Conservation (phyloP, 2,888 invertebrate genomes). For the Yponomeuta plumbellus region DNA sequence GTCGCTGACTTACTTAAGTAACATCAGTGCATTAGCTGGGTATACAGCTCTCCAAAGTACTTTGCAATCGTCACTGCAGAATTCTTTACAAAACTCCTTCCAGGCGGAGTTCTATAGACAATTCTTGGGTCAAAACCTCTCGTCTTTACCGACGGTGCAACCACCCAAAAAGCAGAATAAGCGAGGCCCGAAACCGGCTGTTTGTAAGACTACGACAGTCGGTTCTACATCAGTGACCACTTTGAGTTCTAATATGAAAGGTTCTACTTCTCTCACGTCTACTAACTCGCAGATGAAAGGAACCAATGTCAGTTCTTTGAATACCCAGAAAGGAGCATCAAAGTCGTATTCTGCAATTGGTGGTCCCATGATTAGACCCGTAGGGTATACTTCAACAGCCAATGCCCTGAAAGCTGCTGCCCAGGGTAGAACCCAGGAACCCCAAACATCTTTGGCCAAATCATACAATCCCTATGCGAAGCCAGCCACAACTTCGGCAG, state of each 20-base stretch:
- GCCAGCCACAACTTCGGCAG: slow-evolving; percentile 14
- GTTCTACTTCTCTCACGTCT: not conserved
- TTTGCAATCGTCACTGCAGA: slow-evolving; percentile 50
- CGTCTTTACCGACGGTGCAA: slow-evolving; percentile 41
- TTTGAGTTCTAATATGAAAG: slow-evolving; percentile 7
- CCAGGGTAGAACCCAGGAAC: no score
- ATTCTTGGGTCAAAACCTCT: slow-evolving; percentile 50
- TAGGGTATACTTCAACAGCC: not conserved
- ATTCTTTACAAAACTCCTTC: slow-evolving; percentile 48
- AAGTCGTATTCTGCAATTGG: not conserved
- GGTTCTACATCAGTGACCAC: slow-evolving; percentile 23
- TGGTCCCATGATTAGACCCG: not conserved
- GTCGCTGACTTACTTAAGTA: slow-evolving; percentile 53
- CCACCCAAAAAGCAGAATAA: slow-evolving; percentile 60
- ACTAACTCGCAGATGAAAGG: not conserved
- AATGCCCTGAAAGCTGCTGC: not conserved
- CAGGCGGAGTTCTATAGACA: slow-evolving; percentile 67
- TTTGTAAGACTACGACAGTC: slow-evolving; percentile 18
- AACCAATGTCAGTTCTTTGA: not conserved
- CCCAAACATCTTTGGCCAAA: not conserved
- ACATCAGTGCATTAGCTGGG: slow-evolving; percentile 54
- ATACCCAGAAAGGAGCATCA: not conserved
- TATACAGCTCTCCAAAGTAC: slow-evolving; percentile 48
- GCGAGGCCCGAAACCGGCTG: slow-evolving; percentile 46
- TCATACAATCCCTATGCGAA: not conserved